These are phyloP conservation scores for Cottoperca gobio DNA, from an alignment of 2,797 vertebrate genomes.

Conservation along the genomic window DNA sequence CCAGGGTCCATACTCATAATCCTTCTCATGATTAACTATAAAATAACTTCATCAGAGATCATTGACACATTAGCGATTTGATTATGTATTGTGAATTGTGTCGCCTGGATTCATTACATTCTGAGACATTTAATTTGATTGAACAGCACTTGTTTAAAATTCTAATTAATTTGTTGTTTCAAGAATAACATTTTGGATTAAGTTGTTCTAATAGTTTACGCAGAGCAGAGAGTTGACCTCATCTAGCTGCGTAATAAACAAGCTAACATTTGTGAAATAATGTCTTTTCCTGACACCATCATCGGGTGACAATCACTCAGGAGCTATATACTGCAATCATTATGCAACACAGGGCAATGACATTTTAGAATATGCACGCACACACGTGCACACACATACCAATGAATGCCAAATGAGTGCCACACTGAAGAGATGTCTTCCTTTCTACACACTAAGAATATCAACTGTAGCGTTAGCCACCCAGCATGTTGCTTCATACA, in stretches of 20 bases:
- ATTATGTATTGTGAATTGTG: slow-evolving; percentile 64
- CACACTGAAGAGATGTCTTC: slow-evolving; percentile 19
- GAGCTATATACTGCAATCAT: slow-evolving; percentile 70
- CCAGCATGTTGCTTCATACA: slow-evolving; percentile 1
- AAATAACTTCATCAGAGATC: slow-evolving; percentile 66
- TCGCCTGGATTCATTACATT: slow-evolving; percentile 61
- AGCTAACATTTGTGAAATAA: slow-evolving; percentile 14
- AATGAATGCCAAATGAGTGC: slow-evolving; percentile 46
- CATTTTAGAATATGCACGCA: slow-evolving; percentile 52
- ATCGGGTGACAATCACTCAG: slow-evolving; percentile 52
- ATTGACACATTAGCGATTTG: slow-evolving; percentile 61
- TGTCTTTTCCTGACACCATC: slow-evolving; percentile 18
- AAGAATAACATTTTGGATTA: slow-evolving; percentile 8
- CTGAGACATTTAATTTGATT: slow-evolving; percentile 58
- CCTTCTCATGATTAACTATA: slow-evolving; percentile 65
- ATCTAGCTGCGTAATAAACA: slow-evolving; percentile 16
- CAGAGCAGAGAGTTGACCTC: slow-evolving; percentile 4
- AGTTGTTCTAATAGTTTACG: background rate
- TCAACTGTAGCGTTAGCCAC: slow-evolving; percentile 14
- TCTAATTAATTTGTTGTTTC: slow-evolving; percentile 44
- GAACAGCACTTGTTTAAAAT: slow-evolving; percentile 46
- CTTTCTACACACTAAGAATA: slow-evolving; percentile 17
- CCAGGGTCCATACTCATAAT: slow-evolving; percentile 61
- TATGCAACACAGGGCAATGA: slow-evolving; percentile 69
- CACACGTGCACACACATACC: slow-evolving; percentile 39